These are phyloP conservation scores for Trichopria drosophilae DNA, from an alignment of 2,888 invertebrate genomes.

Conservation along the genomic window DNA sequence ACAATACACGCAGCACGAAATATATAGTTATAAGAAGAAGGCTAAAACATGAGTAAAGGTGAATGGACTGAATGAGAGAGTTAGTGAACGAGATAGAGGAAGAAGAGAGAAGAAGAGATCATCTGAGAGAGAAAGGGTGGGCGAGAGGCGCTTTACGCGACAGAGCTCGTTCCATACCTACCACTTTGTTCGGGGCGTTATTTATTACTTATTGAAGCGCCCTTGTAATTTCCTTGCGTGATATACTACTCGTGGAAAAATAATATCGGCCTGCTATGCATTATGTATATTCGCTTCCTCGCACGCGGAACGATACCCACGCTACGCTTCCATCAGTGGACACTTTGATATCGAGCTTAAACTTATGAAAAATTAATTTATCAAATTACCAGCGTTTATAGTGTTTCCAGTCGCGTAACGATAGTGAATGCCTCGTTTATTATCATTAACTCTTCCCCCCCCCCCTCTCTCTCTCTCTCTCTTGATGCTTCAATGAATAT, in stretches of 20 bases:
- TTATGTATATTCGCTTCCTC: slow-evolving; percentile 14
- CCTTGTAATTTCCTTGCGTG: slow-evolving; percentile 49
- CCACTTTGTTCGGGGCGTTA: slow-evolving; percentile 43
- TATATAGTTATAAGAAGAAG: too few relatives aligned
- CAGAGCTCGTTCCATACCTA: slow-evolving; percentile 14
- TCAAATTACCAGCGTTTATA: too few relatives aligned
- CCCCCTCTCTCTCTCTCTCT: too few relatives aligned
- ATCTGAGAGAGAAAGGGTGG: slow-evolving; percentile 1
- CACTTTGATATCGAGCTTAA: too few relatives aligned
- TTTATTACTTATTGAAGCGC: slow-evolving; percentile 52
- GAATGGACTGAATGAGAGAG: slow-evolving; percentile 7
- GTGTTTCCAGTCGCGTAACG: too few relatives aligned
- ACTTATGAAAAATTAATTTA: too few relatives aligned
- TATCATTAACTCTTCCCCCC: too few relatives aligned
- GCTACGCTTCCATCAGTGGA: too few relatives aligned
- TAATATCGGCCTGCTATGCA: slow-evolving; percentile 39
- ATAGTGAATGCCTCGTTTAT: too few relatives aligned
- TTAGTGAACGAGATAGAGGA: slow-evolving; percentile 2
- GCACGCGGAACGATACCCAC: slow-evolving; percentile 4
- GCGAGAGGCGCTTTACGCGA: slow-evolving; percentile 9
- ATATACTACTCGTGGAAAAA: slow-evolving; percentile 47
- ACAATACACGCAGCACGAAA: too few relatives aligned
- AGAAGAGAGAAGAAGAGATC: slow-evolving; percentile 1
- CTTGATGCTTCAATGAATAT: too few relatives aligned
- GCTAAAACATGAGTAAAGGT: not conserved